A percentile compares a stretch with the other conserved stretches of the same genome.
Conservation (phyloP, 2,113 vertebrate genomes). For the Oophaga pumilio region DNA sequence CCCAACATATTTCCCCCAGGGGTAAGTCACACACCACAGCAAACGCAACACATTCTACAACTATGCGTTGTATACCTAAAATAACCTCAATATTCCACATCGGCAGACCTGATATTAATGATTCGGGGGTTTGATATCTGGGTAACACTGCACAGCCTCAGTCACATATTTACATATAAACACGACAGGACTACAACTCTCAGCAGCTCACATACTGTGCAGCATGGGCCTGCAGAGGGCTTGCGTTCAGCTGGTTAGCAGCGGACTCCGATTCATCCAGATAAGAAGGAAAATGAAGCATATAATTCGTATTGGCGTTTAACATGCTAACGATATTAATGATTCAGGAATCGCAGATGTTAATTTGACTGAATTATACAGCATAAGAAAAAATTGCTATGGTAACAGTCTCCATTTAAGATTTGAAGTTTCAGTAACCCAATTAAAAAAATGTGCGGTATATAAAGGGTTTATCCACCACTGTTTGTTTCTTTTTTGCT, state of each 20-base stretch:
- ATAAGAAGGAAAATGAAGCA: neutral
- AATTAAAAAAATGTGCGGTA: neutral
- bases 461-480: neutral
- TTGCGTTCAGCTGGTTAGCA: neutral
- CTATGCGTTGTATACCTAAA: neutral
- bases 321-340: constrained; percentile 45
- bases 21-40: neutral
- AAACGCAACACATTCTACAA: neutral
- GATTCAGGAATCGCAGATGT: constrained; percentile 41
- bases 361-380: constrained; percentile 35
- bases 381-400: constrained; percentile 39
- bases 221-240: neutral
- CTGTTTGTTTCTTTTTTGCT: too few relatives aligned
- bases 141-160: neutral
- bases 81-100: neutral
- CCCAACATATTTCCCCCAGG: neutral
- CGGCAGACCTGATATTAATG: neutral
- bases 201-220: neutral
- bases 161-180: neutral
- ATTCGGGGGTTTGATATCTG: neutral
- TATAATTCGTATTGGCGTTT: constrained; percentile 12
- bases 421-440: neutral
- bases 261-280: neutral
- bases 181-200: neutral
- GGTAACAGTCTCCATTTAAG: neutral